Evolutionary conservation across 2,113 vertebrate species (phyloP).

Genomic region (Myiozetetes cayanensis): DNA sequence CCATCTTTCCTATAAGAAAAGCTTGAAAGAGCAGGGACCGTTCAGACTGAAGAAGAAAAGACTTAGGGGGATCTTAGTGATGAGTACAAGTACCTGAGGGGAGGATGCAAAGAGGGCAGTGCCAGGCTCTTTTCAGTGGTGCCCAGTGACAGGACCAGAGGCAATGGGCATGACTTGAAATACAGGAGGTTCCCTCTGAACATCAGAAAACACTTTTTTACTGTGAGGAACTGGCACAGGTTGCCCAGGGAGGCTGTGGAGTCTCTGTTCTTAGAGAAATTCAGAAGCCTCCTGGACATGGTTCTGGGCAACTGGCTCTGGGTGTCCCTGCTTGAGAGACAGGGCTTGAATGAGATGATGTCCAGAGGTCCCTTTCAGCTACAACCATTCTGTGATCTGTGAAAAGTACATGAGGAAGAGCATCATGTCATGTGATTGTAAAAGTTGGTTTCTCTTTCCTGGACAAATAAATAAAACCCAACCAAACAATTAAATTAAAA

Average conservation of each 20-base stretch:
- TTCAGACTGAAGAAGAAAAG: not conserved
- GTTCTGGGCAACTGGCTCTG: not conserved
- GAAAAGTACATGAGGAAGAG: not conserved
- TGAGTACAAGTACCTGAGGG: not conserved
- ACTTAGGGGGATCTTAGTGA: not conserved
- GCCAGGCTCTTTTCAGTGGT: not conserved
- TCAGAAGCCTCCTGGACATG: not conserved
- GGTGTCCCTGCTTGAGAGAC: not conserved
- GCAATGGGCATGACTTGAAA: not conserved
- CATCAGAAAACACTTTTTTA: not conserved
- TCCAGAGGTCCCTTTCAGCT: not conserved
- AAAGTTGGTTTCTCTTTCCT: not conserved
- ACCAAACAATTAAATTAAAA: not conserved
- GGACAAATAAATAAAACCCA: not conserved
- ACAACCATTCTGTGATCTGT: not conserved
- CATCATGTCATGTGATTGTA: not conserved
- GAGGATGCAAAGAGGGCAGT: rapidly evolving
- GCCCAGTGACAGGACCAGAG: not conserved
- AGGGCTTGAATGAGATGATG: not conserved
- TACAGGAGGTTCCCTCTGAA: not conserved
- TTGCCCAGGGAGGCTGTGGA: not conserved
- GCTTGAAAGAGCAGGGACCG: not conserved
- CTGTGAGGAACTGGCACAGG: not conserved
- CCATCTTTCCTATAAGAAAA: not conserved
- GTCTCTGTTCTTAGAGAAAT: not conserved